Evolutionary conservation across 2,113 vertebrate species (phyloP).

Genomic region (Orthonyx spaldingii): DNA sequence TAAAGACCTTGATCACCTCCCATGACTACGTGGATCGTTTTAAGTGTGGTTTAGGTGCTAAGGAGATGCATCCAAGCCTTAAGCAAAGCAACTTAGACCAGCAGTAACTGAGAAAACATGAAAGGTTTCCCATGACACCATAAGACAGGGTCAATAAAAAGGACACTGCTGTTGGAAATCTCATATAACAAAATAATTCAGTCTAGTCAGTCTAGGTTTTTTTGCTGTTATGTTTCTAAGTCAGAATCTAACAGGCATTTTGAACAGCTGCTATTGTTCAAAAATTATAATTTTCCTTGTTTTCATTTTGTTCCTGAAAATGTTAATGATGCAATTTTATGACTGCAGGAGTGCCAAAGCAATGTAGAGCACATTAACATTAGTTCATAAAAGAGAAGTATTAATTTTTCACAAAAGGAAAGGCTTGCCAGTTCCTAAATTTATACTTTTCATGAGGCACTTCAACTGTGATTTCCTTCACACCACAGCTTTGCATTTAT

Average conservation of each 20-base stretch:
- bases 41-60: background rate
- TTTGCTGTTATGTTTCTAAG: background rate
- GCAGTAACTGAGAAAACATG: background rate
- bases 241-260: background rate
- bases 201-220: background rate
- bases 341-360: background rate
- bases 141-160: background rate
- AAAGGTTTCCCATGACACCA: background rate
- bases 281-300: background rate
- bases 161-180: background rate
- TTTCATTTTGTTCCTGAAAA: constrained; percentile 9
- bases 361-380: background rate
- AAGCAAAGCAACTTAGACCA: background rate
- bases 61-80: background rate
- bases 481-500: background rate
- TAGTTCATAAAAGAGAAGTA: background rate
- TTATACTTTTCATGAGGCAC: background rate
- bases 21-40: background rate
- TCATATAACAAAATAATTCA: background rate
- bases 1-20: background rate
- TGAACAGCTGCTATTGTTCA: background rate
- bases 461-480: background rate
- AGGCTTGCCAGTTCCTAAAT: background rate
- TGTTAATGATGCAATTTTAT: constrained; percentile 8
- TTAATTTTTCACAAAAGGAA: background rate